Conservation (phyloP, 2,797 vertebrate genomes). For the Megaceryle alcyon region DNA sequence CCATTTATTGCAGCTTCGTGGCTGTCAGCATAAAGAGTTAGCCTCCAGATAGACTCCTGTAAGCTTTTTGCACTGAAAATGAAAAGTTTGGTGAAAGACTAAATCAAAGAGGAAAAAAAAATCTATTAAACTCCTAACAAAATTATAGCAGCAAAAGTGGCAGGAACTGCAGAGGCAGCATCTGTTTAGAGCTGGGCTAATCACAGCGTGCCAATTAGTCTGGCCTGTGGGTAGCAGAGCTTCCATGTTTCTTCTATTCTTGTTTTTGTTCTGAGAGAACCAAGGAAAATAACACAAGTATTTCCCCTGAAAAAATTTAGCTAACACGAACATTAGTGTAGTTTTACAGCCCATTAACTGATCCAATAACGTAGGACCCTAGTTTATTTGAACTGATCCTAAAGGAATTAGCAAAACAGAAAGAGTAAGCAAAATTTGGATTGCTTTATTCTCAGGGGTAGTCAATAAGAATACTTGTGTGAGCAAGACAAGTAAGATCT, state of each 20-base stretch:
- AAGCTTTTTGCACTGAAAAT: not conserved
- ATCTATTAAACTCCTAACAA: not conserved
- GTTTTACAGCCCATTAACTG: not conserved
- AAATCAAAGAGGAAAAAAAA: not conserved
- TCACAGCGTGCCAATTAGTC: rapidly evolving
- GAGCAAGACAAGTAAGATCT: not conserved
- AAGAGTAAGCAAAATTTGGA: not conserved
- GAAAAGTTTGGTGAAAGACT: not conserved
- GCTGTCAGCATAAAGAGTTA: not conserved
- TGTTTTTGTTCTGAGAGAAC: not conserved
- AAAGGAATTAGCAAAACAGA: conserved; percentile 27
- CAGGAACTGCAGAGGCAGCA: not conserved
- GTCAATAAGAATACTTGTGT: not conserved
- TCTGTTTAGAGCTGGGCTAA: not conserved
- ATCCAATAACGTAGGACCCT: not conserved
- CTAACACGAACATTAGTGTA: not conserved
- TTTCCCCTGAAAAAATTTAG: not conserved
- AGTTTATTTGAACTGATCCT: conserved; percentile 33
- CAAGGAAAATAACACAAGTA: not conserved
- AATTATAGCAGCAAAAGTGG: not conserved
- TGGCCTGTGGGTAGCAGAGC: not conserved
- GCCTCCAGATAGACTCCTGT: not conserved
- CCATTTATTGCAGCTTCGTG: not conserved
- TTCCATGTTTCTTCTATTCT: not conserved
- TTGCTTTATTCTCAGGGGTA: not conserved